Base-by-base conservation (phyloP, 2,888 invertebrate species). In the Harpalus rufipes region DNA sequence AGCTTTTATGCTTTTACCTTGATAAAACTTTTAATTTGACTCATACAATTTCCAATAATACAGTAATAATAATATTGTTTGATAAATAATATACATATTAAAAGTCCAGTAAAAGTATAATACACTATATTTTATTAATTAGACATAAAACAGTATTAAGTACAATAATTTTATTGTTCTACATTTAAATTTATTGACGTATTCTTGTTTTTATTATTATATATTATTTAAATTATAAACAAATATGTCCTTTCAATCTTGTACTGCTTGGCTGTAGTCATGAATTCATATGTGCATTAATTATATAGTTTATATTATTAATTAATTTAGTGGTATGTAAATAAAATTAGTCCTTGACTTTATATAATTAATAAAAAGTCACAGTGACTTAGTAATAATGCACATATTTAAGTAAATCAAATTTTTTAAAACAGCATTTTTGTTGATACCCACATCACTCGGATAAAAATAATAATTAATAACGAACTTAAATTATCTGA, bases 301-400 rank as follows among this genome's bases (percentile, higher is more conserved):
- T 51, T 51, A 32, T 32, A 51, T 51, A 51, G 44, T 51, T 51
- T 51, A 51, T 51, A 51, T 8, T 51, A 51, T 51, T 51, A 51
- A 51, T 51, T 51, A 51, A 51, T 51, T 51, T 51, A 3, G 44
- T 10, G 0, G 2, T 51, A 51, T 51, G 44, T 51, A 51, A 51
- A 51, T 51, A 51, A 51, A 51, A 51, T 12, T 51, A 51, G 44
- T 51, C 44, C 44, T 51, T 51, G 44, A 51, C 44, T 51, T 51
- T 51, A 51, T 51, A 51, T 51, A 51, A 10, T 51, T 51, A 5
- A 51, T 51, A 51, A 51, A 51, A 51, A 51, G 44, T 12, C 10
- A 51, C 44, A 51, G 12, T 51, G 8, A 51, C 8, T 12, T 51
- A 51, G 32, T 32, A 51, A 10, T 44, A 44, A 51, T 51, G 44